A percentile compares a stretch with the other conserved stretches of the same genome.
Evolutionary conservation across 2,888 invertebrate genomes (phyloP).

Genomic region (Amphipoea oculea): DNA sequence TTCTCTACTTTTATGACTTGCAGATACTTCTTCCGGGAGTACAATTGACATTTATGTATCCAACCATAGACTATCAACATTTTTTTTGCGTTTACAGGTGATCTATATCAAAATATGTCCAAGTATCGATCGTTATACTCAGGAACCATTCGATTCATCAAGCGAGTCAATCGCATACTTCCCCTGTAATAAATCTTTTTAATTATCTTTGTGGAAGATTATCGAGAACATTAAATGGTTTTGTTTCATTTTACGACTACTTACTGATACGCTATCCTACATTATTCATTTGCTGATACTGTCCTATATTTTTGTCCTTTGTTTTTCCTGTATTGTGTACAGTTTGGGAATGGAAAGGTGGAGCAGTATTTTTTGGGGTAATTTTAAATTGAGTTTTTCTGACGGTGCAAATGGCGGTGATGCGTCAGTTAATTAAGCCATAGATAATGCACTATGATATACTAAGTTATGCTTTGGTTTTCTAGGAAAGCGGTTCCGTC

Average conservation of each 20-base stretch:
- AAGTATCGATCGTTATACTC: slow-evolving; percentile 35
- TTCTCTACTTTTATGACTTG: neutral
- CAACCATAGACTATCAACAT: neutral
- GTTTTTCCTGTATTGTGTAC: neutral
- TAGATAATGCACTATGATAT: no score
- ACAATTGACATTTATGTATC: neutral
- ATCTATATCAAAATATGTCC: slow-evolving; percentile 10
- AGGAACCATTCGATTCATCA: slow-evolving; percentile 43
- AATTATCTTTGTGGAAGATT: slow-evolving; percentile 39
- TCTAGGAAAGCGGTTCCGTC: neutral
- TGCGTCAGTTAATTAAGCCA: neutral
- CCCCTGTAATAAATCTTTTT: slow-evolving; percentile 44
- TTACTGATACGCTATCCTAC: slow-evolving; percentile 20
- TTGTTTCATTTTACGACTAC: slow-evolving; percentile 24
- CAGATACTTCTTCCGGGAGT: neutral
- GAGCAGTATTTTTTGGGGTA: neutral
- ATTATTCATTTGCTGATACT: slow-evolving; percentile 21
- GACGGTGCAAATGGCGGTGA: neutral
- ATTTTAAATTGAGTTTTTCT: neutral
- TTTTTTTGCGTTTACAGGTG: neutral
- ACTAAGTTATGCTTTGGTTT: neutral
- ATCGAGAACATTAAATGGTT: slow-evolving; percentile 38
- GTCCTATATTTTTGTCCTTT: neutral
- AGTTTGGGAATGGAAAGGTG: neutral
- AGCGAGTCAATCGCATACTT: slow-evolving; percentile 23